phyloP scores from a whole-genome alignment of 2,797 vertebrate genomes.

The Helarctos malayanus region DNA sequence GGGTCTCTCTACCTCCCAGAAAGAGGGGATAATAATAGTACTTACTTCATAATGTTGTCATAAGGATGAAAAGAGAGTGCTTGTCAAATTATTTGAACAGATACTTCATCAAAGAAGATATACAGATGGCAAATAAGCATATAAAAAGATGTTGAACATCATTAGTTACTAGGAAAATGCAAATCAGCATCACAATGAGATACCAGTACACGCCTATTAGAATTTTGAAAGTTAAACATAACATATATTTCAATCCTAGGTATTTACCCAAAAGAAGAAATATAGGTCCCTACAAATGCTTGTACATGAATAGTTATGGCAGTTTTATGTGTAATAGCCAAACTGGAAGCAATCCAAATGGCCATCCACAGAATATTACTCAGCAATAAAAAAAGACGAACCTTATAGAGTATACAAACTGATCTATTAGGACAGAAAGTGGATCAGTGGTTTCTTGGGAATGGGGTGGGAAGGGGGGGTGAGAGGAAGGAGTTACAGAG shows the following conservation, averaged over 20 bases:
- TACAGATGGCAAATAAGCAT: neutral
- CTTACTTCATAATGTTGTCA: neutral
- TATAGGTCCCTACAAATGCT: neutral
- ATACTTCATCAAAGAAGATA: neutral
- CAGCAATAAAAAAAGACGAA: neutral
- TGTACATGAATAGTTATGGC: neutral
- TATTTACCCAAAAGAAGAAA: neutral
- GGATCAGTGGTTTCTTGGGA: neutral
- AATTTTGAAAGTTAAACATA: conserved; percentile 50
- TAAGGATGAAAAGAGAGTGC: neutral
- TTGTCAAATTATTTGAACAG: neutral
- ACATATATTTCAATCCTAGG: neutral
- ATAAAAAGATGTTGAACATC: neutral
- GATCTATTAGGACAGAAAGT: neutral
- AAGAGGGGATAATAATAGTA: neutral
- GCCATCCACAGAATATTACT: neutral
- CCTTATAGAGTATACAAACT: neutral
- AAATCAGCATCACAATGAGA: neutral
- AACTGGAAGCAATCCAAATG: neutral
- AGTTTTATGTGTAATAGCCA: neutral
- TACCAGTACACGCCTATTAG: neutral
- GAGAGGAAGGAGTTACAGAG: neutral
- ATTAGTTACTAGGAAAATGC: neutral
- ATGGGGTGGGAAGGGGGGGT: rapidly evolving
- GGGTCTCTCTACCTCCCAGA: neutral